Conservation (phyloP, 2,113 vertebrate species). For the Eclectus roratus region DNA sequence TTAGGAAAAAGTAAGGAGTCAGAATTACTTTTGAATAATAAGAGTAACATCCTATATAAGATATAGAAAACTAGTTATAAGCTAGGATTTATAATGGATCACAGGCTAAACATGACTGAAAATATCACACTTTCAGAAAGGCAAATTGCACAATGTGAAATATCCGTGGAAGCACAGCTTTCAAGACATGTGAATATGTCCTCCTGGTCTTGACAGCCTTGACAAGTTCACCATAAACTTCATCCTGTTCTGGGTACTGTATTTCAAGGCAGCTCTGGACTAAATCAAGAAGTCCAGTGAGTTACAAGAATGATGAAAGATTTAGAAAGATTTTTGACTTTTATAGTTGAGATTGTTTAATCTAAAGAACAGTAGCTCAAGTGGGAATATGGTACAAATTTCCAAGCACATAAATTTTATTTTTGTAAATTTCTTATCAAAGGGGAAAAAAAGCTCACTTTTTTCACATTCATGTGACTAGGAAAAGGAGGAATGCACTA, state of each 20-base stretch:
- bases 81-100: neutral
- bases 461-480: neutral
- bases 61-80: neutral
- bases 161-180: neutral
- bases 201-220: neutral
- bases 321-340: neutral
- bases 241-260: rapidly evolving
- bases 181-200: neutral
- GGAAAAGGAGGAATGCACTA: neutral
- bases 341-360: neutral
- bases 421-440: neutral
- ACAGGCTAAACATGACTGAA: neutral
- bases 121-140: neutral
- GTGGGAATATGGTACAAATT: neutral
- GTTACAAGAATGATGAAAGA: neutral
- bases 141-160: neutral
- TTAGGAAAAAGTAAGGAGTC: neutral
- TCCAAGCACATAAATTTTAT: neutral
- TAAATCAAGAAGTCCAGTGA: neutral
- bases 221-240: neutral
- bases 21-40: neutral
- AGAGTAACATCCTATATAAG: neutral
- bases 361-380: neutral
- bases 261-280: neutral
- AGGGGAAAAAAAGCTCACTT: neutral